A percentile compares a stretch with the other conserved stretches of the same genome.
phyloP scores from a whole-genome alignment of 30 jellyfish, hydroid and myxozoan genomes.

The Aurelia aurita complex sp. Pacific region DNA sequence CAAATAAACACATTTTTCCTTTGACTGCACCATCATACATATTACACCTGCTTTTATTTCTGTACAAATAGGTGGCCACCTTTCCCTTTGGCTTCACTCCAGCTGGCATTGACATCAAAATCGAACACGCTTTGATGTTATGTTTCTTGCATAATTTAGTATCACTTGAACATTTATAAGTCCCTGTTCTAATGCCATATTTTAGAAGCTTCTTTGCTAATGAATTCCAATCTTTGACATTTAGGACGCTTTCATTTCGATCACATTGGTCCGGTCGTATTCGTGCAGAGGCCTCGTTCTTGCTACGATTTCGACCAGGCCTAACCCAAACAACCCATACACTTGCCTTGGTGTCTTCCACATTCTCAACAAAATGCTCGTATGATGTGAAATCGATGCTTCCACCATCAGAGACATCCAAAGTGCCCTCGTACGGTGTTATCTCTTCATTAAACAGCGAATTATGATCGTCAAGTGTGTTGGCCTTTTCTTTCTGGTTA shows the following conservation, averaged over 20 bases:
- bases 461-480: background rate
- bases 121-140: conserved; percentile 42
- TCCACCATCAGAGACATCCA: background rate
- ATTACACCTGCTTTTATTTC: conserved; percentile 36
- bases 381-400: conserved; percentile 58
- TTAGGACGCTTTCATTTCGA: conserved; percentile 21
- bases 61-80: conserved; percentile 67
- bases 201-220: conserved; percentile 38
- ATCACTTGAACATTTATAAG: conserved; percentile 71
- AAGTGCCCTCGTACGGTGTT: background rate
- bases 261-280: conserved; percentile 33
- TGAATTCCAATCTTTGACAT: conserved; percentile 59
- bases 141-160: conserved; percentile 46
- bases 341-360: conserved; percentile 96
- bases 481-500: background rate
- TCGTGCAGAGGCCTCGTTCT: conserved; percentile 19
- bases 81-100: conserved; percentile 86
- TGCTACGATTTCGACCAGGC: conserved; percentile 33
- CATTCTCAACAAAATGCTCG: conserved; percentile 77
- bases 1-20: conserved; percentile 45
- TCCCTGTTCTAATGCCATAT: conserved; percentile 85
- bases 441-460: background rate
- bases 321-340: conserved; percentile 88
- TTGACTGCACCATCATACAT: conserved; percentile 17
- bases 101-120: conserved; percentile 87